phyloP scores from a whole-genome alignment of 1,140 invertebrate genomes.

The Oryctes rhinoceros region DNA sequence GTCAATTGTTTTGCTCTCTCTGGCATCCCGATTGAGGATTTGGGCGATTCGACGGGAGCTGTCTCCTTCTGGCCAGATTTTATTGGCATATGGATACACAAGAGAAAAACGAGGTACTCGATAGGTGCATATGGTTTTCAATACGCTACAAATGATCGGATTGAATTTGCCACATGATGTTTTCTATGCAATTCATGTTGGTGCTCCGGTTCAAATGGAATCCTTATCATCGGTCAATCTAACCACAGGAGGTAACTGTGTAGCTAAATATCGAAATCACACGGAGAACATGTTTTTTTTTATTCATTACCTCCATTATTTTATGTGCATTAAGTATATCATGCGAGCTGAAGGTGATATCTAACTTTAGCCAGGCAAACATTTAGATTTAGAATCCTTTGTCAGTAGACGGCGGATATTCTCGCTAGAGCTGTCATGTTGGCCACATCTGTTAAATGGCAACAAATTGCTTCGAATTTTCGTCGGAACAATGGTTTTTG shows the following conservation, averaged over 20 bases:
- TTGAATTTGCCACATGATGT: not conserved
- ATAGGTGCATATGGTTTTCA: conserved; percentile 17
- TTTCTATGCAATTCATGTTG: not conserved
- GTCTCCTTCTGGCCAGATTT: conserved; percentile 25
- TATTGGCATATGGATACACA: conserved; percentile 18
- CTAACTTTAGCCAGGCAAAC: too few species aligned
- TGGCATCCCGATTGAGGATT: not conserved
- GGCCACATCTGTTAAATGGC: too few species aligned
- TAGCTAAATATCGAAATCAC: too few species aligned
- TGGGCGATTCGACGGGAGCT: not conserved
- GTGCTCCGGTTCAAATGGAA: not conserved
- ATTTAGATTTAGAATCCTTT: too few species aligned
- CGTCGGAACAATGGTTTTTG: too few species aligned
- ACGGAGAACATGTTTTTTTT: too few species aligned
- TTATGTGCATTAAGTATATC: too few species aligned
- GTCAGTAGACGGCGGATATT: too few species aligned
- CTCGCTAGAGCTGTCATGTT: too few species aligned
- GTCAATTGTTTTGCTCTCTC: conserved; percentile 31
- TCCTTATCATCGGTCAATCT: not conserved
- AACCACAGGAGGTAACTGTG: not conserved
- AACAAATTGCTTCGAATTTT: too few species aligned
- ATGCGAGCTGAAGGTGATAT: too few species aligned
- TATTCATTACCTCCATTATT: too few species aligned
- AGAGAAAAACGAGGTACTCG: not conserved
- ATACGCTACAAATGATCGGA: not conserved